Conservation (phyloP, 2,113 vertebrate genomes). For the Cygnus buccinator region DNA sequence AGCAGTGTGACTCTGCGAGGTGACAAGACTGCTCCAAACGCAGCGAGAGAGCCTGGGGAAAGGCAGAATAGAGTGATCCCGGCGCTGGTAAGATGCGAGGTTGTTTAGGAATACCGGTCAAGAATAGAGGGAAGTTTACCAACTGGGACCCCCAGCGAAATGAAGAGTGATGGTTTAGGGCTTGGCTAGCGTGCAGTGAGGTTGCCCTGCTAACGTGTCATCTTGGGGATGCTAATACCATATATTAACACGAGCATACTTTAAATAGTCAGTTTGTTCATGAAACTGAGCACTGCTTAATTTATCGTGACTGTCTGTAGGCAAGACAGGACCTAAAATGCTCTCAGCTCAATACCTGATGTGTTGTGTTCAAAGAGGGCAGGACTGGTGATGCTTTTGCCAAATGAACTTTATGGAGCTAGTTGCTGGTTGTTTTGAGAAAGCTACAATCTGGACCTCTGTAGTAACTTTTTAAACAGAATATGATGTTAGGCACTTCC, state of each 20-base stretch:
- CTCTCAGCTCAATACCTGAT: neutral
- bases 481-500: neutral
- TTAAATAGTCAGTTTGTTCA: neutral
- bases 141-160: neutral
- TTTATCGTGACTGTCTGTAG: neutral
- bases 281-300: neutral
- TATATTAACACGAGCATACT: rapidly evolving
- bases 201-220: neutral
- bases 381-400: neutral
- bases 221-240: neutral
- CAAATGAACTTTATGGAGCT: neutral
- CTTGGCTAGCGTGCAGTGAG: rapidly evolving
- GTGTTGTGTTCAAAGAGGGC: neutral
- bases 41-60: neutral
- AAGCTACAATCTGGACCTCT: neutral
- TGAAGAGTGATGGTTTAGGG: neutral
- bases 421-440: neutral
- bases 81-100: neutral
- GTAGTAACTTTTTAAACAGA: neutral
- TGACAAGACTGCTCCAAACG: neutral
- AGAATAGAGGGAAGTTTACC: neutral
- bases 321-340: neutral
- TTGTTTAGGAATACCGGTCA: neutral
- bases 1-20: neutral
- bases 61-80: neutral